Conservation (phyloP, 2,888 invertebrate genomes). For the Peribatodes rhomboidaria region DNA sequence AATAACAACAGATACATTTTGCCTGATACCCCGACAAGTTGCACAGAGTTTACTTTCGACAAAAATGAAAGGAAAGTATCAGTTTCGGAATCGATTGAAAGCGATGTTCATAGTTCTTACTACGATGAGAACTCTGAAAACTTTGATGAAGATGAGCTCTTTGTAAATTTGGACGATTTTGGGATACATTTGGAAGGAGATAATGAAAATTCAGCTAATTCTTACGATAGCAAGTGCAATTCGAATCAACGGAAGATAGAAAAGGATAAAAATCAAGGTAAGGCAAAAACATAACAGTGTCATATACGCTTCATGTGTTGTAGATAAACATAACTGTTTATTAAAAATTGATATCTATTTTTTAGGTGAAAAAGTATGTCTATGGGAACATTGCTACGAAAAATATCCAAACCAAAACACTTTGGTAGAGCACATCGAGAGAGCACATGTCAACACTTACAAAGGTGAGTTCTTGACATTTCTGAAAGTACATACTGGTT, state of each 20-base stretch:
- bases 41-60: constrained; percentile 75
- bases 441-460: constrained; percentile 94
- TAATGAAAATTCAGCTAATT: constrained; percentile 50
- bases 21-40: constrained; percentile 80
- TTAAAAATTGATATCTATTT: constrained; percentile 31
- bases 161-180: constrained; percentile 79
- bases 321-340: not conserved
- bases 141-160: constrained; percentile 80
- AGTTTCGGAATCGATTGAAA: constrained; percentile 78
- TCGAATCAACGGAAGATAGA: constrained; percentile 61
- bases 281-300: too few relatives aligned
- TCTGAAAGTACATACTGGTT: not conserved
- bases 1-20: constrained; percentile 70
- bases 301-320: too few relatives aligned
- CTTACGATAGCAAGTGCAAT: constrained; percentile 46
- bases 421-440: constrained; percentile 94
- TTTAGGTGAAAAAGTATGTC: constrained; percentile 87
- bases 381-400: constrained; percentile 95
- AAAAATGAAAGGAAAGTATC: constrained; percentile 74
- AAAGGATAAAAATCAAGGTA: constrained; percentile 75
- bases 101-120: constrained; percentile 78
- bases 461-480: constrained; percentile 79
- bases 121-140: constrained; percentile 80
- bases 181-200: constrained; percentile 74
- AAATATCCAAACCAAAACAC: constrained; percentile 92